Evolutionary conservation across 1,140 invertebrate genomes (phyloP), one percentile per base, ranked within the genome.

Genomic region (Marisa cornuarietis): DNA sequence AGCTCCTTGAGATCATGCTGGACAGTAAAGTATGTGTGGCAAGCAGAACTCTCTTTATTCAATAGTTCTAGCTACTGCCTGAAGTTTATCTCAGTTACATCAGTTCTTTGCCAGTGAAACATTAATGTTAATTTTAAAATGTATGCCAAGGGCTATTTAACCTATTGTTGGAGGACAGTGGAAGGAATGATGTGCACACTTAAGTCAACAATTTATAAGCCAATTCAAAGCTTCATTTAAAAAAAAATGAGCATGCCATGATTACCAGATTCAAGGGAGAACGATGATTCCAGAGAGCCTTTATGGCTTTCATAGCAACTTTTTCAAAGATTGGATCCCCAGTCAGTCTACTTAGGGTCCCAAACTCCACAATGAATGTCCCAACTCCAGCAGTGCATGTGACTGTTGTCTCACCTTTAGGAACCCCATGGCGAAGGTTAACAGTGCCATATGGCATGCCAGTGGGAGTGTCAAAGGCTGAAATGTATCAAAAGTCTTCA

Each of bases 371-470:
- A 62, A 99, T 94, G 90, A 98, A 99, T 5, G 99, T 99, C 24
- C 97, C 98, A 71, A 99, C 96, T 18, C 98, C 97, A 54, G 98
- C 98, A 10, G 98, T 99, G 90, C 98, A 99, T 0, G 98, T 99
- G 6, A 99, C 94, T 74, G 96, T 95, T 13, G 98, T 99, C 92
- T 99, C 98, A 22, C 96, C 96, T 75, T 93, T 93, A 8, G 98
- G 98, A 6, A 99, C 96, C 8, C 98, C 98, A 90, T 96, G 93
- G 73, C 95, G 82, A 20, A 91, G 83, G 77, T 92, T 92, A 18
- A 94, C 97, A 16, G 98, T 99, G 24, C 99, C 99, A 93, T 99
- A 99, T 0, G 99, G 98, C 98, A 99, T 99, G 1, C 98, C 98
- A 81, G 93, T 93, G 58, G 88, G 85, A 22, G 93, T 93, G 79